Percentiles rank a stretch among this genome's conserved stretches.
These are phyloP conservation scores for Sterrhoptilus dennistouni DNA, from an alignment of 2,113 vertebrate species.

Conservation along the genomic window DNA sequence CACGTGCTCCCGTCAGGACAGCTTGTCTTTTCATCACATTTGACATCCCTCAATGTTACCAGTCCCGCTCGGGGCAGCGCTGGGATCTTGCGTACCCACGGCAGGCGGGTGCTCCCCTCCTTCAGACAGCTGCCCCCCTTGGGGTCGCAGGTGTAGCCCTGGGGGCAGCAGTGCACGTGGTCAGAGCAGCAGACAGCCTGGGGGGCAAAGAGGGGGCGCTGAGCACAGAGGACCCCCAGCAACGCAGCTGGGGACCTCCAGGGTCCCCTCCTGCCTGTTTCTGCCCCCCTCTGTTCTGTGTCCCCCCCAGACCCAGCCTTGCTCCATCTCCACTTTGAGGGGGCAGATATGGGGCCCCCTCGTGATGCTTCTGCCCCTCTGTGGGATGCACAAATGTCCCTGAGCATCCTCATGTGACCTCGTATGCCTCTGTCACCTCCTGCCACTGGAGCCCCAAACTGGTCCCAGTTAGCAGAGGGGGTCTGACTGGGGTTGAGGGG, in stretches of 20 bases:
- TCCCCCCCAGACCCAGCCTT: not conserved
- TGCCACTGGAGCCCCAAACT: not conserved
- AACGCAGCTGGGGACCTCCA: not conserved
- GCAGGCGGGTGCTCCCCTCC: not conserved
- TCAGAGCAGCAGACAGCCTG: not conserved
- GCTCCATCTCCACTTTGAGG: not conserved
- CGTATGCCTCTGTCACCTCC: not conserved
- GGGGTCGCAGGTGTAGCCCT: constrained; percentile 76
- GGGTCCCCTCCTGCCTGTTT: not conserved
- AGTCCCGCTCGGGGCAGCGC: rapidly evolving
- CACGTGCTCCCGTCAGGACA: constrained; percentile 81
- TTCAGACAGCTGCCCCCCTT: constrained; percentile 43
- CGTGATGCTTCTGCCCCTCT: rapidly evolving
- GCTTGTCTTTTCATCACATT: constrained; percentile 70
- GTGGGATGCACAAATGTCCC: rapidly evolving
- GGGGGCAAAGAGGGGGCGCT: not conserved
- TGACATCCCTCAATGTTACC: not conserved
- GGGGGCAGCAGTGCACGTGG: not conserved
- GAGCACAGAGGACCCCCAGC: not conserved
- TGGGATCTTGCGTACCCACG: not conserved
- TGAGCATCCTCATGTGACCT: not conserved
- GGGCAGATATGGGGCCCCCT: not conserved
- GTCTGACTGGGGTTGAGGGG: not conserved
- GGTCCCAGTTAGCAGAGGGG: not conserved
- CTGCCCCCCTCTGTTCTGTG: not conserved